These are phyloP conservation scores for Anas bahamensis DNA, from an alignment of 2,797 vertebrate genomes.

Conservation along the genomic window DNA sequence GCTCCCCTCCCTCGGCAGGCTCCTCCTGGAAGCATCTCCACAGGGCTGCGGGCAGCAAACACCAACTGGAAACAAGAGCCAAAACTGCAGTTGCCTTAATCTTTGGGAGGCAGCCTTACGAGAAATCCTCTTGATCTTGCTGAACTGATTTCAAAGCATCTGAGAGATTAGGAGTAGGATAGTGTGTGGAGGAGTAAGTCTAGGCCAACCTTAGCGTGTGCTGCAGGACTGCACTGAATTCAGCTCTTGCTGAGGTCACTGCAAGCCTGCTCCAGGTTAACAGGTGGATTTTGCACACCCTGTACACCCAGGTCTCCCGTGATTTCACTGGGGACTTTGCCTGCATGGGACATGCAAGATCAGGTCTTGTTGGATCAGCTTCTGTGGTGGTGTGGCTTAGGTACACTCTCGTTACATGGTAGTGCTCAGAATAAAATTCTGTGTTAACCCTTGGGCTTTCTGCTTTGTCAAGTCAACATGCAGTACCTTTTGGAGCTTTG, in stretches of 20 bases:
- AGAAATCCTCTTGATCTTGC: conserved; percentile 34
- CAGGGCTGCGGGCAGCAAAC: not conserved
- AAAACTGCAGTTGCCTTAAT: conserved; percentile 65
- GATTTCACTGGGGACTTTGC: not conserved
- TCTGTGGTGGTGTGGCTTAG: conserved; percentile 14
- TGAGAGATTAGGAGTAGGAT: conserved; percentile 22
- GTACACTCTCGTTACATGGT: conserved; percentile 2
- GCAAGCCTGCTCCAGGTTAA: conserved; percentile 39
- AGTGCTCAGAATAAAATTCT: conserved; percentile 43
- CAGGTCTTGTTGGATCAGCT: not conserved
- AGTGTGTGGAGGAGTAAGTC: not conserved
- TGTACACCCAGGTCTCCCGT: not conserved
- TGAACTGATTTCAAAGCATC: conserved; percentile 19
- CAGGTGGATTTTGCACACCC: not conserved
- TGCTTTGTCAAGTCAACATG: conserved; percentile 56
- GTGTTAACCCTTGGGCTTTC: conserved; percentile 67
- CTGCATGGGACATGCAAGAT: not conserved
- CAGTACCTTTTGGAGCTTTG: conserved; percentile 53
- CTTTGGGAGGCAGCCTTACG: conserved; percentile 58
- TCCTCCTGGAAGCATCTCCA: not conserved
- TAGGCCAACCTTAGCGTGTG: not conserved
- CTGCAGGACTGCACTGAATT: not conserved
- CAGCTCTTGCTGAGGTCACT: conserved; percentile 43
- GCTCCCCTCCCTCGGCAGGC: not conserved
- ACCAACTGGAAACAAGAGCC: conserved; percentile 8